Conservation (phyloP, 2,888 invertebrate genomes). For the Sphaeridia pumilis region DNA sequence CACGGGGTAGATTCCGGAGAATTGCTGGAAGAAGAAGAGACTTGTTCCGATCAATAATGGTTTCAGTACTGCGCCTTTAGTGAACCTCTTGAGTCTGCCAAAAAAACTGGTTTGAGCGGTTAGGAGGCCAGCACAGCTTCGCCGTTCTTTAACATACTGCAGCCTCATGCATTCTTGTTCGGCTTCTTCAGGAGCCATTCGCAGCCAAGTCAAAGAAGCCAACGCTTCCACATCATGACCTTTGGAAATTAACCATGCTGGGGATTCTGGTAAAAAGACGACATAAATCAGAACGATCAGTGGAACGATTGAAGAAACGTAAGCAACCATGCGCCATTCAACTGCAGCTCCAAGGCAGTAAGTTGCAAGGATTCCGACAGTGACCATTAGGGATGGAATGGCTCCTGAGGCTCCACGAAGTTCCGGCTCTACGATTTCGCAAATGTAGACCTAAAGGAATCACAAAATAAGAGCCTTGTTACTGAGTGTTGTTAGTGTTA, state of each 20-base stretch:
- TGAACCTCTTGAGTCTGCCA: slow-evolving; percentile 11
- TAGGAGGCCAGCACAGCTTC: slow-evolving; percentile 8
- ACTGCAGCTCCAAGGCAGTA: slow-evolving; percentile 30
- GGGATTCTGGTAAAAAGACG: slow-evolving; percentile 32
- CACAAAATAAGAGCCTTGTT: too few species aligned
- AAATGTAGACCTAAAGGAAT: slow-evolving; percentile 31
- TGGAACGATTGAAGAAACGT: slow-evolving; percentile 26
- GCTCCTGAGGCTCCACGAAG: slow-evolving; percentile 31
- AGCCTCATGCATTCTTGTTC: slow-evolving; percentile 32
- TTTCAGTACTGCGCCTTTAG: slow-evolving; percentile 21
- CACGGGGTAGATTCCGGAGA: slow-evolving; percentile 34
- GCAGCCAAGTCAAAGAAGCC: slow-evolving; percentile 28
- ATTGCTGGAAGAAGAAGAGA: slow-evolving; percentile 34
- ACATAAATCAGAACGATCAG: slow-evolving; percentile 31
- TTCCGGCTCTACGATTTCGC: slow-evolving; percentile 33
- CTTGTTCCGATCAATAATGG: slow-evolving; percentile 24
- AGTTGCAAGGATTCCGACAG: slow-evolving; percentile 28
- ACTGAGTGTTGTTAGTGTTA: too few species aligned
- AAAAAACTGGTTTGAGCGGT: slow-evolving; percentile 14
- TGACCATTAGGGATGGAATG: slow-evolving; percentile 33
- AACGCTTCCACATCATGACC: slow-evolving; percentile 23
- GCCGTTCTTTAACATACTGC: slow-evolving; percentile 31
- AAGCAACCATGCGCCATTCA: slow-evolving; percentile 29
- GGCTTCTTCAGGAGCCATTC: slow-evolving; percentile 30
- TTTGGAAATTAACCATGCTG: slow-evolving; percentile 28